phyloP scores from a whole-genome alignment of 2,113 vertebrate species.

The Panthera uncia region DNA sequence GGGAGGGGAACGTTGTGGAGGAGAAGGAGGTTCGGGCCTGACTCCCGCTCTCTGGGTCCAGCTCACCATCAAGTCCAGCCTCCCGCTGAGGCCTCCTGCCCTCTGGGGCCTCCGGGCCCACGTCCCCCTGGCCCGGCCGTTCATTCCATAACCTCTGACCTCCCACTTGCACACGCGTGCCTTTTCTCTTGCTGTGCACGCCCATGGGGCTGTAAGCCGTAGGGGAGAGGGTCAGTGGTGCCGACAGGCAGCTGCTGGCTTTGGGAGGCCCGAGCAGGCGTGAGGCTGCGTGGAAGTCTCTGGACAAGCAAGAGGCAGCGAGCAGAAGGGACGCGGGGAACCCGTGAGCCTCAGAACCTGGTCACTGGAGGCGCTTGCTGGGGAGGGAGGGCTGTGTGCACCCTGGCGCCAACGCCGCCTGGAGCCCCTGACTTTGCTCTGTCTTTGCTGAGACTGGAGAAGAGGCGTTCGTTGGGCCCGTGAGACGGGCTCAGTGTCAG shows the following conservation, averaged over 20 bases:
- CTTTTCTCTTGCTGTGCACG: background rate
- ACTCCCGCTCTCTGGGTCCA: background rate
- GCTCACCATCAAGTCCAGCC: background rate
- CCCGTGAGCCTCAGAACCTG: background rate
- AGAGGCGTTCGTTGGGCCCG: fast-evolving
- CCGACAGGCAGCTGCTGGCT: too few species aligned
- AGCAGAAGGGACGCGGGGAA: background rate
- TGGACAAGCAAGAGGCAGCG: background rate
- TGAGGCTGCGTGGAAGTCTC: background rate
- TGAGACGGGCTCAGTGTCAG: fast-evolving
- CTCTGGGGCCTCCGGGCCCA: background rate
- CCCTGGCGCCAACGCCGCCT: fast-evolving
- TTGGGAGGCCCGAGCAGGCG: background rate
- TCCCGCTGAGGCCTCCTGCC: background rate
- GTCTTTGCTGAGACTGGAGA: background rate
- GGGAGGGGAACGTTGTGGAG: background rate
- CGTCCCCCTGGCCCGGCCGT: background rate
- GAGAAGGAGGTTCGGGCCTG: background rate
- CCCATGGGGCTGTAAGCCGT: fast-evolving
- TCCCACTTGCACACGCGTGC: background rate
- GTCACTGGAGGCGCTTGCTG: background rate
- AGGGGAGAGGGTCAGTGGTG: background rate
- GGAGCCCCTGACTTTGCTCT: background rate
- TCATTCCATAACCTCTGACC: background rate
- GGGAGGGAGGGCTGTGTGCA: background rate